Evolutionary conservation across 2,113 vertebrate species (phyloP).

Genomic region (Percopsis transmontana): DNA sequence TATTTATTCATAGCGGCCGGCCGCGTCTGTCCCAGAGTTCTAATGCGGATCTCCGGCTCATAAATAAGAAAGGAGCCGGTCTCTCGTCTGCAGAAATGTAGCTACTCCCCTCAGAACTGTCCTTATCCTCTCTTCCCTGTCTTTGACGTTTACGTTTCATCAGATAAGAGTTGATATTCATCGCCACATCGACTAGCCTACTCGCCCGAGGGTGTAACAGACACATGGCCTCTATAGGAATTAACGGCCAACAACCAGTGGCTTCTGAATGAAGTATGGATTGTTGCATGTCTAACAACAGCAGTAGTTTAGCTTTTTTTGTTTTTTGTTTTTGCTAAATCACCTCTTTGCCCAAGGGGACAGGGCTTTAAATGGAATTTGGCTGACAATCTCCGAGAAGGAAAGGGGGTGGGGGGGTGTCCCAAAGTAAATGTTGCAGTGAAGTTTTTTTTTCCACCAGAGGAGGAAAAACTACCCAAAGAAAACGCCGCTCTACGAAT

Average conservation of each 20-base stretch:
- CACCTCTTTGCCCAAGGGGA: slow-evolving; percentile 43
- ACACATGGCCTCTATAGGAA: too few relatives aligned
- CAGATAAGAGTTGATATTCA: slow-evolving; percentile 15
- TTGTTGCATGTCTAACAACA: too few relatives aligned
- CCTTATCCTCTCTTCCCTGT: slow-evolving; percentile 5
- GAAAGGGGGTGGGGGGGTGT: slow-evolving; percentile 32
- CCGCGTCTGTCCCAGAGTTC: slow-evolving; percentile 58
- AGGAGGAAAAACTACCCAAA: slow-evolving; percentile 67
- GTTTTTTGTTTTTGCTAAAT: slow-evolving; percentile 45
- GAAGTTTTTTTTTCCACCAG: slow-evolving; percentile 68
- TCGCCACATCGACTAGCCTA: background rate
- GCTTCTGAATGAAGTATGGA: too few relatives aligned
- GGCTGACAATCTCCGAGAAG: slow-evolving; percentile 51
- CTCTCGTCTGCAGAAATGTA: slow-evolving; percentile 16
- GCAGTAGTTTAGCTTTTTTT: slow-evolving; percentile 11
- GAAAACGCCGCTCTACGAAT: slow-evolving; percentile 66
- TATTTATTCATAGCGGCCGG: slow-evolving; percentile 72
- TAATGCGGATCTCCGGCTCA: slow-evolving; percentile 70
- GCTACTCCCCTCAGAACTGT: slow-evolving; percentile 33
- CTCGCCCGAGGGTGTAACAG: too few relatives aligned
- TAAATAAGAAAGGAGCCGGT: slow-evolving; percentile 71
- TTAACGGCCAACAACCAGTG: too few relatives aligned
- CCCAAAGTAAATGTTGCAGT: slow-evolving; percentile 52
- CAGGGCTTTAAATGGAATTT: slow-evolving; percentile 67
- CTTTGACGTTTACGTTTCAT: slow-evolving; percentile 18